Evolutionary conservation across 53 echinoderm and acorn worm species (phyloP), one percentile per base, ranked within the genome.

Genomic region (Apostichopus leukothele): DNA sequence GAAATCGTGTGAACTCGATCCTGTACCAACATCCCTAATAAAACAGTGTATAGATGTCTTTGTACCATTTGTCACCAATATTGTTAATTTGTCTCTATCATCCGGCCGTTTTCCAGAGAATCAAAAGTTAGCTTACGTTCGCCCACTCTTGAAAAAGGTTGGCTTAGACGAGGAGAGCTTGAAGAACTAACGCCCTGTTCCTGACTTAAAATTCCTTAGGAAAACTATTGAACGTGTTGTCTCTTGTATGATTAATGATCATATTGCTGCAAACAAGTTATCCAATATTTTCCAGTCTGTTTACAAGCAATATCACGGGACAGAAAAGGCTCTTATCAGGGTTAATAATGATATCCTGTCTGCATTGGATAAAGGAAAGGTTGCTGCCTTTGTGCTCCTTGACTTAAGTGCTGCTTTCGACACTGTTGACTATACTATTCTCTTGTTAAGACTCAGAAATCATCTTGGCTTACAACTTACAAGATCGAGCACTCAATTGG

Each of bases 301-400:
- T 16, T 89, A 89, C 76, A 88, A 75, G 16, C 57, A 20, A 75
- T 80, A 84, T 14, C 91, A 91, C 19, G 74, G 91, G n/a, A 83
- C 84, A 8, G 76, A 89, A 67, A 89, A 84, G 16, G 85, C 91
- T 25, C 76, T 89, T 16, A 66, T 91, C 19, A 79, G 75, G 66
- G 83, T 88, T 5, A n/a, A 88, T 7, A 91, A 91, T 83, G 91
- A 91, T 74, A 91, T 91, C 18, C 75, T 91, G n/a, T 66, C 60
- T 55, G 84, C 91, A 59, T 73, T 89, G 88, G 91, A 91, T 71
- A 23, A 66, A 55, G 91, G 76, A 5, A 89, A 83, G n/a, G 50
- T 91, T 8, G 76, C 88, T 59, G 84, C 60, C 11, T 67, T 91
- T 11, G 74, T 88, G 14, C 19, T 91, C 21, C 81, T 91, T 4